These are phyloP conservation scores for Tyto alba DNA, from an alignment of 2,113 vertebrate genomes.

Conservation along the genomic window DNA sequence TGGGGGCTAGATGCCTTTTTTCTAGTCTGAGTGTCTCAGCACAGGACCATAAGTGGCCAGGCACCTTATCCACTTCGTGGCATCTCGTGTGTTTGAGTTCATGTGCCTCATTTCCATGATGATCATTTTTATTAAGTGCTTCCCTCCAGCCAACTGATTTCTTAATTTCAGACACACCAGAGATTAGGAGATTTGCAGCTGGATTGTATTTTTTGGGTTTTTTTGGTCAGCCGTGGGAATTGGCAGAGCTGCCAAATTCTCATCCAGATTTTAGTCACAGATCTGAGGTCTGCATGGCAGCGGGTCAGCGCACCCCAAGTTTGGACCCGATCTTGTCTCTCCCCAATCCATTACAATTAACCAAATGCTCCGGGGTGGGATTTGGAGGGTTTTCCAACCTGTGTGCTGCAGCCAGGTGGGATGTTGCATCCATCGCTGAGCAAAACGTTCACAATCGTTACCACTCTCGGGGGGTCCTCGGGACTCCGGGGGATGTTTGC, in stretches of 20 bases:
- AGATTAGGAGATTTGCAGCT: neutral
- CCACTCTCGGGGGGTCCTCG: neutral
- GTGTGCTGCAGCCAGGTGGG: neutral
- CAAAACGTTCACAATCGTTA: fast-evolving
- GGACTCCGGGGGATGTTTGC: neutral
- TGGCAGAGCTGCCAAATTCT: neutral
- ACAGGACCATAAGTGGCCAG: fast-evolving
- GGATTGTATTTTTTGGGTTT: neutral
- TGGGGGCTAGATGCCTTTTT: no score
- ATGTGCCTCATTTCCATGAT: neutral
- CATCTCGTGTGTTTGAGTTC: neutral
- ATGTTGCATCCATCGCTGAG: no score
- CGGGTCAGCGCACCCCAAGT: no score
- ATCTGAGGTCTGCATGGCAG: neutral
- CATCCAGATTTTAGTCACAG: neutral
- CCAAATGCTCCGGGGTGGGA: neutral
- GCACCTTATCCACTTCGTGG: neutral
- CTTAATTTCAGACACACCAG: neutral
- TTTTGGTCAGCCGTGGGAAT: no score
- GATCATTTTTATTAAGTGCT: fast-evolving
- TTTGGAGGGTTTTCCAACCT: neutral
- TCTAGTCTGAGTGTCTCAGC: neutral
- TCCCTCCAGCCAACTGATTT: neutral
- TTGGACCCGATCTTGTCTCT: neutral
- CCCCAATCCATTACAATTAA: fast-evolving